Percentiles rank a stretch among this genome's conserved stretches.
Conservation (phyloP, 2,797 vertebrate genomes). For the Propithecus deckenii region DNA sequence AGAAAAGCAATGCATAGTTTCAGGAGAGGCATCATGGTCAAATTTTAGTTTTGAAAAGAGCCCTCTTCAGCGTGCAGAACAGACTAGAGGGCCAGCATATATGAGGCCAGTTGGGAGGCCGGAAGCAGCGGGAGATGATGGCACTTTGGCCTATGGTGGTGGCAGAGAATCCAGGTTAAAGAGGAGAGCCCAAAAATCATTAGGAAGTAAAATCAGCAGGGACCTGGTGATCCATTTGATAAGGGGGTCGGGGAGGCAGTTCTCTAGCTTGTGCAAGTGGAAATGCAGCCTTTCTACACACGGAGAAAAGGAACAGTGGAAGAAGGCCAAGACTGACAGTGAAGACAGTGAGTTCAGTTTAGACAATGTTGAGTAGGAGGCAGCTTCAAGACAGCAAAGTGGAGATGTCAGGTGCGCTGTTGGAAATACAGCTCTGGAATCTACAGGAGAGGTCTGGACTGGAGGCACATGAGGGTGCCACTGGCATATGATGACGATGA, state of each 20-base stretch:
- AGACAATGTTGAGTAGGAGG: not conserved
- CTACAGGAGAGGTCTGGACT: not conserved
- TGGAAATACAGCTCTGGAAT: not conserved
- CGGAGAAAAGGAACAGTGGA: not conserved
- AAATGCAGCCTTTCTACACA: not conserved
- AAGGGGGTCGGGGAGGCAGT: not conserved
- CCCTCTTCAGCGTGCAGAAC: not conserved
- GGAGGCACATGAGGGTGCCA: not conserved
- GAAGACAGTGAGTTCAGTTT: not conserved
- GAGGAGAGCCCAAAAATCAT: not conserved
- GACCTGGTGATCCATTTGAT: not conserved
- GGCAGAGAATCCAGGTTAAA: not conserved
- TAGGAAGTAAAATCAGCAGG: not conserved
- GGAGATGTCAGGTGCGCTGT: not conserved
- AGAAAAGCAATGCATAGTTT: not conserved
- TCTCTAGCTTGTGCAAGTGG: not conserved
- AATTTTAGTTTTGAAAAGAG: not conserved
- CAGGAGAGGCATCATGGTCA: not conserved
- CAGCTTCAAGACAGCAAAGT: not conserved
- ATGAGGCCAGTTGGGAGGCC: not conserved
- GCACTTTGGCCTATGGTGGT: not conserved
- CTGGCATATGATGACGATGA: not conserved
- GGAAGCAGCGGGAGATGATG: not conserved
- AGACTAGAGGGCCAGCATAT: not conserved
- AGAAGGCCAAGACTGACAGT: not conserved